Percentiles rank a stretch among this genome's conserved stretches.
Evolutionary conservation across 2,888 invertebrate genomes (phyloP).

Genomic region (Hirtodrosophila histrioides): DNA sequence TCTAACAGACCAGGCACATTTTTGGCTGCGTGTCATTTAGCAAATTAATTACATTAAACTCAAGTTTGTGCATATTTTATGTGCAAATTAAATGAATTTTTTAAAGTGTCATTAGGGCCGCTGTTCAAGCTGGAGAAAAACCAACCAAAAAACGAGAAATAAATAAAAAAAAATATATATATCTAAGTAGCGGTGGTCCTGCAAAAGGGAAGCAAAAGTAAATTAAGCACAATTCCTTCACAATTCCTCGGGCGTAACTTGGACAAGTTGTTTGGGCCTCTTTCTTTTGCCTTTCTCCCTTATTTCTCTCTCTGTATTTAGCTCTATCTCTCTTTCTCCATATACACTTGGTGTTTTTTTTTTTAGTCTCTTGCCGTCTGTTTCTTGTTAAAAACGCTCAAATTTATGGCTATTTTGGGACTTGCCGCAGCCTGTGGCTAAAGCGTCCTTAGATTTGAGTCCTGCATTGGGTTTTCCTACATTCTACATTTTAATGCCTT

Average conservation of each 20-base stretch:
- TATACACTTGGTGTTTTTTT: slow-evolving; percentile 12
- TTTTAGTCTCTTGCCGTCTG: slow-evolving; percentile 46
- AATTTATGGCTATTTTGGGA: slow-evolving; percentile 80
- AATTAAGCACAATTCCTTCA: slow-evolving; percentile 69
- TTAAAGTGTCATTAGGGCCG: slow-evolving; percentile 68
- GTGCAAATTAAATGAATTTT: slow-evolving; percentile 41
- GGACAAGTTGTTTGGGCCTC: slow-evolving; percentile 48
- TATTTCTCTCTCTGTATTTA: slow-evolving; percentile 5
- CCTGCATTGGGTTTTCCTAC: slow-evolving; percentile 24
- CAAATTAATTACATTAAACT: slow-evolving; percentile 56
- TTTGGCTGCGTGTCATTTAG: slow-evolving; percentile 33
- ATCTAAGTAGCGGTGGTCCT: slow-evolving; percentile 15
- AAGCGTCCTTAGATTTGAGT: slow-evolving; percentile 54
- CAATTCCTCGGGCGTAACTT: slow-evolving; percentile 68
- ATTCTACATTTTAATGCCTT: slow-evolving; percentile 13
- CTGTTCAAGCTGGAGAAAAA: slow-evolving; percentile 2
- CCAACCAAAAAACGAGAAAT: slow-evolving; percentile 27
- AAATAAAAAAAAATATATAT: slow-evolving; percentile 13
- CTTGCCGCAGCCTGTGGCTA: slow-evolving; percentile 59
- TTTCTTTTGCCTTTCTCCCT: slow-evolving; percentile 25
- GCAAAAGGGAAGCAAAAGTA: slow-evolving; percentile 56
- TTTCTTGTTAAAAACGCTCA: slow-evolving; percentile 66
- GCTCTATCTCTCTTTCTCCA: not conserved
- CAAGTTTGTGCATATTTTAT: slow-evolving; percentile 50
- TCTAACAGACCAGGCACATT: slow-evolving; percentile 5